phyloP scores from a whole-genome alignment of 64 coral and sea anemone genomes.

The Montipora capricornis region DNA sequence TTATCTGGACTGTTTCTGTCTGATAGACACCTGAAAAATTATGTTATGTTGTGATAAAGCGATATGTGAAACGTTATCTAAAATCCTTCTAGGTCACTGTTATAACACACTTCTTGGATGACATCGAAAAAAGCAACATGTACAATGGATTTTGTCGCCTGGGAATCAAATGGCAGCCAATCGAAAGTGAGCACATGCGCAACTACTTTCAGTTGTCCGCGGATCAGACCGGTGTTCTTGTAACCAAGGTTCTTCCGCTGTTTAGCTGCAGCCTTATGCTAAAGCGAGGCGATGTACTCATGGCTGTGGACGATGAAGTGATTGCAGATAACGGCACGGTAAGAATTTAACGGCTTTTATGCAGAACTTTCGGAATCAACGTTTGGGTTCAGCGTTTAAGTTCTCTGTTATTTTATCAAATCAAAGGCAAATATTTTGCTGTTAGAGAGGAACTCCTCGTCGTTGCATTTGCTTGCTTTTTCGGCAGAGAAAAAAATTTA shows the following conservation, averaged over 20 bases:
- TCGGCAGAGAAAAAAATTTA: too few relatives aligned
- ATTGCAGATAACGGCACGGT: slow-evolving; percentile 95
- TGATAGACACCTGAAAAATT: too few relatives aligned
- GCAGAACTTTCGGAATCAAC: too few relatives aligned
- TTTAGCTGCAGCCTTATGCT: slow-evolving; percentile 85
- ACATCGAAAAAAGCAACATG: slow-evolving; percentile 80
- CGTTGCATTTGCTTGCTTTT: too few relatives aligned
- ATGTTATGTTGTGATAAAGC: too few relatives aligned
- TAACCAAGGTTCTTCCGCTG: slow-evolving; percentile 83
- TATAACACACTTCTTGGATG: slow-evolving; percentile 90
- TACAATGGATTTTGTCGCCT: slow-evolving; percentile 93
- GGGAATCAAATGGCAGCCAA: slow-evolving; percentile 96
- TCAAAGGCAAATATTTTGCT: too few relatives aligned
- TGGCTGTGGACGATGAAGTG: slow-evolving; percentile 83
- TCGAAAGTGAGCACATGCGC: slow-evolving; percentile 96
- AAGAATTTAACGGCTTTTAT: neutral
- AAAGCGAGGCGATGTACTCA: slow-evolving; percentile 88
- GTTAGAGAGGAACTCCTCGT: too few relatives aligned
- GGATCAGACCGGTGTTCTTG: slow-evolving; percentile 82
- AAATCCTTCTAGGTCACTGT: slow-evolving; percentile 68
- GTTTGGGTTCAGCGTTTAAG: too few relatives aligned
- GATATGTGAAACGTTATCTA: neutral
- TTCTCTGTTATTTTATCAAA: too few relatives aligned
- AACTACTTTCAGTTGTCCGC: slow-evolving; percentile 81
- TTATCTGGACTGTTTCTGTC: too few relatives aligned